Conservation (phyloP, 2,113 vertebrate species). For the Phrynosoma platyrhinos region DNA sequence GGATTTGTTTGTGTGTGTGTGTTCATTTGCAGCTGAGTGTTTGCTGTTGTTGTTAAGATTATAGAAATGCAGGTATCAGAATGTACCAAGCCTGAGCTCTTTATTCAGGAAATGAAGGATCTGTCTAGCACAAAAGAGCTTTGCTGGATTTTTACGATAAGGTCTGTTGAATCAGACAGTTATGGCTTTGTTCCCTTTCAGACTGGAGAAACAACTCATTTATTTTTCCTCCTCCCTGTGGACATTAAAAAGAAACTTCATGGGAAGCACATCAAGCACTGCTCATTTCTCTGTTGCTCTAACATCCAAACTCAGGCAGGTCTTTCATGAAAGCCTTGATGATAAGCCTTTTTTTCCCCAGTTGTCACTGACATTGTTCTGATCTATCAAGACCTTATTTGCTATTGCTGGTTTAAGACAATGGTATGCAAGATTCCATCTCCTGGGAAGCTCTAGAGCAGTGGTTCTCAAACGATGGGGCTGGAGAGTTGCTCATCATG, state of each 20-base stretch:
- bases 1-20: not conserved
- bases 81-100: not conserved
- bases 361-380: not conserved
- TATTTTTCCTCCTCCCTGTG: slow-evolving; percentile 22
- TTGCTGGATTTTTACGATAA: slow-evolving; percentile 22
- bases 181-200: slow-evolving; percentile 25
- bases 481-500: too few species aligned
- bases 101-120: slow-evolving; percentile 2
- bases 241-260: slow-evolving; percentile 49
- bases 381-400: not conserved
- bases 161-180: slow-evolving; percentile 27
- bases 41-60: not conserved
- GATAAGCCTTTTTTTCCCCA: not conserved
- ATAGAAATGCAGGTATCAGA: not conserved
- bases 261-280: slow-evolving; percentile 28
- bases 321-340: slow-evolving; percentile 12
- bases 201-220: slow-evolving; percentile 25
- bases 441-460: too few species aligned
- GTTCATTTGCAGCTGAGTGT: slow-evolving; percentile 18
- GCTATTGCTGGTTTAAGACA: not conserved
- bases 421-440: too few species aligned
- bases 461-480: too few species aligned
- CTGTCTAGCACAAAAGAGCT: not conserved
- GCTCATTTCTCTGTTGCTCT: not conserved
- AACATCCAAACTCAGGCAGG: slow-evolving; percentile 25